Conservation (phyloP, 1,140 invertebrate genomes). For the Drosophila nikananu region DNA sequence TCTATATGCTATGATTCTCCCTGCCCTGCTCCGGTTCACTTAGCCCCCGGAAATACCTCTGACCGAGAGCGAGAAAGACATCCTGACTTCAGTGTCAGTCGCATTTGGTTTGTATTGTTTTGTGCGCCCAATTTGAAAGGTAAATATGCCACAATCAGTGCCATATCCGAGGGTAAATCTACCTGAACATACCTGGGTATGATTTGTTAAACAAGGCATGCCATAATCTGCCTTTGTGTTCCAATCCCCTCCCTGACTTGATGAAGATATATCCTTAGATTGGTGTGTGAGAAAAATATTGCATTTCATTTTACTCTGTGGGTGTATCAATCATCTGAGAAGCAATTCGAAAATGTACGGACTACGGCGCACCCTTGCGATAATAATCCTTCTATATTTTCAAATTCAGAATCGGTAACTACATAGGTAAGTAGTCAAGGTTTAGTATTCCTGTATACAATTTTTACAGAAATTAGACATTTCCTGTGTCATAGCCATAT, state of each 20-base stretch:
- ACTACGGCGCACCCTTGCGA: no score
- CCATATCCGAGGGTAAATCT: slow-evolving; percentile 2
- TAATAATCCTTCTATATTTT: neutral
- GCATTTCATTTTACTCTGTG: neutral
- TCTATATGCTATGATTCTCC: slow-evolving; percentile 41
- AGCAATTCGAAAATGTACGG: neutral
- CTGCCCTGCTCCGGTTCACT: neutral
- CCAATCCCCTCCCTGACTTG: slow-evolving; percentile 4
- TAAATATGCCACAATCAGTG: slow-evolving; percentile 71
- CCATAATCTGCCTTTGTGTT: slow-evolving; percentile 58
- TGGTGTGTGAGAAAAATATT: slow-evolving; percentile 3
- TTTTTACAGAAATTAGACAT: neutral
- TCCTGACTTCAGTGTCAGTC: slow-evolving; percentile 51
- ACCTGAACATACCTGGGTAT: slow-evolving; percentile 38
- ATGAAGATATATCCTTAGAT: slow-evolving; percentile 7
- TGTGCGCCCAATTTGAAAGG: slow-evolving; percentile 42
- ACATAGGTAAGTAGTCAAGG: neutral
- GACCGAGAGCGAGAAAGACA: slow-evolving; percentile 5
- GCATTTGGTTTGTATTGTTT: slow-evolving; percentile 37
- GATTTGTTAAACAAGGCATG: slow-evolving; percentile 71
- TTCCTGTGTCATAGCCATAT: neutral
- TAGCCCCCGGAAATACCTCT: slow-evolving; percentile 8
- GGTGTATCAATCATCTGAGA: neutral
- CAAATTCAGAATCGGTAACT: no score
- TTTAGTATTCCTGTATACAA: no score